Evolutionary conservation across 2,888 invertebrate species (phyloP).

Genomic region (Caenorhabditis afra): DNA sequence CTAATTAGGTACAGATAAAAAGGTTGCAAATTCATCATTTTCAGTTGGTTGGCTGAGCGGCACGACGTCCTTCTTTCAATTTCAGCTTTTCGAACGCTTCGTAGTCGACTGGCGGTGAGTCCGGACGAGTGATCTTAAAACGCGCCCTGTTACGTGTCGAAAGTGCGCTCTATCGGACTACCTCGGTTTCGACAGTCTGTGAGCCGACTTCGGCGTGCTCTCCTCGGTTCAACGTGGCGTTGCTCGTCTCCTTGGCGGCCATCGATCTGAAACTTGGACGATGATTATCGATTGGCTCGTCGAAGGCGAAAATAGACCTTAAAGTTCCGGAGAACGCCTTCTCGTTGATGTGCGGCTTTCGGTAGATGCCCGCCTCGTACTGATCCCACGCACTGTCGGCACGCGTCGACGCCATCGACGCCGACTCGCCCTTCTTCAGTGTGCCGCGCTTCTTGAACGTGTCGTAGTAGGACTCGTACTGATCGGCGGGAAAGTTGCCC

Average conservation of each 20-base stretch:
- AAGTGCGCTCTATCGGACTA: slow-evolving; percentile 1
- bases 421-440: slow-evolving; percentile 60
- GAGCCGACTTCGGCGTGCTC: slow-evolving; percentile 58
- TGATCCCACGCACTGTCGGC: slow-evolving; percentile 67
- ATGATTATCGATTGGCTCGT: too few species aligned
- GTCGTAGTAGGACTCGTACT: slow-evolving; percentile 79
- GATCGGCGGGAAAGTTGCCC: slow-evolving; percentile 73
- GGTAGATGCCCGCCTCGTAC: slow-evolving; percentile 79
- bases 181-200: slow-evolving; percentile 68
- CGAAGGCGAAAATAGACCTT: slow-evolving; percentile 38
- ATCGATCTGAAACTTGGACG: slow-evolving; percentile 48
- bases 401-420: slow-evolving; percentile 46
- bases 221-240: slow-evolving; percentile 56
- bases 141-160: background rate
- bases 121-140: slow-evolving; percentile 71
- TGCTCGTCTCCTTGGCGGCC: slow-evolving; percentile 61
- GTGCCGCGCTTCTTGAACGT: slow-evolving; percentile 71
- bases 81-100: slow-evolving; percentile 67
- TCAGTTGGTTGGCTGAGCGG: slow-evolving; percentile 42
- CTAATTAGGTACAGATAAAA: slow-evolving; percentile 7
- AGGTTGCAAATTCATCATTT: background rate
- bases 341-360: slow-evolving; percentile 75
- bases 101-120: slow-evolving; percentile 79
- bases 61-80: slow-evolving; percentile 35
- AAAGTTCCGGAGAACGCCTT: slow-evolving; percentile 73